Base-by-base conservation (phyloP, 1,140 invertebrate species). In the Scaptomyza graminum region DNA sequence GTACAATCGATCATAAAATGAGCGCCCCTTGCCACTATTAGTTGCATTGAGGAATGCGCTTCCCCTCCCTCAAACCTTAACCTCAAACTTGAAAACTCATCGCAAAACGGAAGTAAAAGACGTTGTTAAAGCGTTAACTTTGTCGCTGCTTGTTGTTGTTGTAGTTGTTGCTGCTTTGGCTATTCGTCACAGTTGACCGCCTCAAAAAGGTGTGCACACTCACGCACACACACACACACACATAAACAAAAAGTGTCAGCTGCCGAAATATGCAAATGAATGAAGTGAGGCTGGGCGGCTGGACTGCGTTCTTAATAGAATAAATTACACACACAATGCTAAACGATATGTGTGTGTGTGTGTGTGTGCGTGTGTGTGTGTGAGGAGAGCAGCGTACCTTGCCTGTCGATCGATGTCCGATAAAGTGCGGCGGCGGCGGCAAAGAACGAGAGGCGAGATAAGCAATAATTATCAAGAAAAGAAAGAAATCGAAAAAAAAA, bases 131-230 rank as follows among this genome's bases (percentile, higher is more conserved):
- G 65, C 43, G 39, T 25, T 46, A 7, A 15, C 66, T 52, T 67
- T 61, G 31, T 34, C 31, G 31, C 47, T 59, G 44, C n/a, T 28
- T 57, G 55, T 22, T 28, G n/a, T 18, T 65, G 63, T 9, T 39
- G 61, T 28, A 52, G 37, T 41, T 57, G 43, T 31, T 69, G 49
- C 47, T 52, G 34, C 12, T 16, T 39, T 61, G 44, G 44, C 51
- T 61, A 47, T 52, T 57, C 81, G 81, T 85, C 69, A 81, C 81
- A 87, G 82, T 87, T 85, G 79, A 82, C 75, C 79, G 79, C 79
- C 66, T 51, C 52, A 57, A 41, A 64, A 57, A 62, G 60, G 76
- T 80, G 77, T 81, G 69, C 59, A 62, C 15, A 65, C 63, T 62
- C 34, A 59, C 41, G 41, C 13, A 25, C 22, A 72, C 31, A 51